Base-by-base conservation (phyloP, 2,888 invertebrate genomes). In the Sphaerophoria rueppellii region DNA sequence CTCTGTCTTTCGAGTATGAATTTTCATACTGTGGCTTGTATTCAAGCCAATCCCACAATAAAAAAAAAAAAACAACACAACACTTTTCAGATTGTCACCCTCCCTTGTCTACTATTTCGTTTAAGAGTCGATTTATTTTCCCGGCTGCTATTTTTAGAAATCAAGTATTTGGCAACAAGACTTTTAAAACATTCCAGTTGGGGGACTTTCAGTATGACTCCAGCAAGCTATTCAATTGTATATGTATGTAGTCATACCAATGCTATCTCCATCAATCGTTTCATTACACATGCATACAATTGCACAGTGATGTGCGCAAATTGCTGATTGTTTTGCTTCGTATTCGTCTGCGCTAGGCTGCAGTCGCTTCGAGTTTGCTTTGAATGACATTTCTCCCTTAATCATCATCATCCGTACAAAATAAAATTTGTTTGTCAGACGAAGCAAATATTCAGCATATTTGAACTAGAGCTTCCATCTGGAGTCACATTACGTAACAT, bases 141-240 rank as follows among this genome's bases (percentile, higher is more conserved):
- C 83, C 75, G 79, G 75, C 57, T 52, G 69, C 85, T 85, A 85
- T 85, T 85, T 85, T 76, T 85, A 80, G 85, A 85, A 85, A 80
- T 85, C 85, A 80, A 80, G 85, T 85, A 76, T 85, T 85, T 61
- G 85, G 80, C 85, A 80, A 76, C 80, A 72, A 85, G 76, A 85
- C 76, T 83, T 24, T 24, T 69, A 73, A 67, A 77, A 76, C 85
- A 85, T 80, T 80, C 85, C 80, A 85, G 85, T 85, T 85, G 71
- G 83, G 71, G 71, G 71, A 78, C 78, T 76, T 76, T 76, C 70
- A 61, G 16, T 76, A 65, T 58, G 74, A 67, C 43, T 75, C 63
- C 63, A 61, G 69, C 46, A 80, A 52, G 55, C 67, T 63, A 72
- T 76, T 50, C 60, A 76, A 71, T 67, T 61, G 72, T 50, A 61